These are phyloP conservation scores for Aldabrachelys gigantea DNA, from an alignment of 2,113 vertebrate species.

Conservation along the genomic window DNA sequence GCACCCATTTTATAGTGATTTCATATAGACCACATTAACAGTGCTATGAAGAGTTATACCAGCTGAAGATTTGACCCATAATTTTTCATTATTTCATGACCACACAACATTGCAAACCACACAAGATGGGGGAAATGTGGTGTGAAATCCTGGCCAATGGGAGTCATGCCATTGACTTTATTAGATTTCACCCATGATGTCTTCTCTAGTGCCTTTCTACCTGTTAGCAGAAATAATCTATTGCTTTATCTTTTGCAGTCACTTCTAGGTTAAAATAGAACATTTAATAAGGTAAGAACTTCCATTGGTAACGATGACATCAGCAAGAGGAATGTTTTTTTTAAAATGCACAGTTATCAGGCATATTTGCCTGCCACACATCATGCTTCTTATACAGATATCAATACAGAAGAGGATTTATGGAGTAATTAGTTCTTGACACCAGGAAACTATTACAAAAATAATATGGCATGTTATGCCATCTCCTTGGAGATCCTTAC, in stretches of 20 bases:
- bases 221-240: neutral
- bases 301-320: neutral
- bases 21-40: neutral
- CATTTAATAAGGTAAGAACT: neutral
- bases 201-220: neutral
- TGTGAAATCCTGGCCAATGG: accelerated
- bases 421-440: neutral
- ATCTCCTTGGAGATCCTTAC: neutral
- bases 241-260: neutral
- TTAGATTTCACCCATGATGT: neutral
- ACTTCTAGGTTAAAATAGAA: neutral
- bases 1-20: neutral
- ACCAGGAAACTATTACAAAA: neutral
- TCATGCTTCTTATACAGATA: neutral
- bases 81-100: neutral
- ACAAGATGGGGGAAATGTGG: neutral
- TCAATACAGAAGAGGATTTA: neutral
- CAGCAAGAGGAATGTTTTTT: neutral
- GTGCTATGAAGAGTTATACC: neutral
- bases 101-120: neutral
- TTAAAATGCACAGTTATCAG: neutral
- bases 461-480: neutral
- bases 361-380: neutral
- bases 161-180: neutral
- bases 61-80: neutral